Evolutionary conservation across 2,113 vertebrate species (phyloP).

Genomic region (Eubucco bourcierii): DNA sequence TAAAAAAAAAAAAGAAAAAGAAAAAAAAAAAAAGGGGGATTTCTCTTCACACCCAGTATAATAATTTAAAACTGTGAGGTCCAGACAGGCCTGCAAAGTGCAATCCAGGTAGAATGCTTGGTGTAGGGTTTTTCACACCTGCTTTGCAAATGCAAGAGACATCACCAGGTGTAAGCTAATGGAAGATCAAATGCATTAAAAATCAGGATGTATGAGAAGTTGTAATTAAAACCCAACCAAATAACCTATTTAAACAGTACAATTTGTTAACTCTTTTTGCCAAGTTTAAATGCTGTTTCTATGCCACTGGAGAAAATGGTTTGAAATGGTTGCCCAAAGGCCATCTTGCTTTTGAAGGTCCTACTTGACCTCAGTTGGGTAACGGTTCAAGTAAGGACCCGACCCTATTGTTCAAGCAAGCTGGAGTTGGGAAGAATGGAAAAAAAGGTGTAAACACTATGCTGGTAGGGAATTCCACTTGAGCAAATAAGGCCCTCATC

Average conservation of each 20-base stretch:
- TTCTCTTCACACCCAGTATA: neutral
- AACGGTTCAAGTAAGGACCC: conserved; percentile 66
- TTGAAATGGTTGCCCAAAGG: conserved; percentile 57
- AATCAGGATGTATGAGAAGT: neutral
- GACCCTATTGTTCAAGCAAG: conserved; percentile 64
- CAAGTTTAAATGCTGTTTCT: conserved; percentile 34
- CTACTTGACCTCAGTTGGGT: conserved; percentile 56
- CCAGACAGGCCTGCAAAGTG: neutral
- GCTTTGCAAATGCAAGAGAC: conserved; percentile 2
- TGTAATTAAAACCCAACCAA: neutral
- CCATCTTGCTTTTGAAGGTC: conserved; percentile 39
- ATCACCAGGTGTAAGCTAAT: conserved; percentile 7
- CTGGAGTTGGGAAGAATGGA: conserved; percentile 63
- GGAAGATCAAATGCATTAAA: conserved; percentile 8
- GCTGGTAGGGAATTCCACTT: conserved; percentile 60
- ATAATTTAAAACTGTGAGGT: neutral
- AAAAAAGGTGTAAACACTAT: conserved; percentile 46
- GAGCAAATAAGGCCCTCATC: conserved; percentile 62
- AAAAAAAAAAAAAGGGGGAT: neutral
- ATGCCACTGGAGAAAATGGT: conserved; percentile 38
- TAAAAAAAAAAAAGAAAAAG: neutral
- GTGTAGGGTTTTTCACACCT: neutral
- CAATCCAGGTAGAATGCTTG: neutral
- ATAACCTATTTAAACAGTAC: conserved; percentile 1
- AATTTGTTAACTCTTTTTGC: neutral